Percentiles rank a stretch among this genome's conserved stretches.
Conservation (phyloP, 2,113 vertebrate genomes). For the Australoheros scitulus region DNA sequence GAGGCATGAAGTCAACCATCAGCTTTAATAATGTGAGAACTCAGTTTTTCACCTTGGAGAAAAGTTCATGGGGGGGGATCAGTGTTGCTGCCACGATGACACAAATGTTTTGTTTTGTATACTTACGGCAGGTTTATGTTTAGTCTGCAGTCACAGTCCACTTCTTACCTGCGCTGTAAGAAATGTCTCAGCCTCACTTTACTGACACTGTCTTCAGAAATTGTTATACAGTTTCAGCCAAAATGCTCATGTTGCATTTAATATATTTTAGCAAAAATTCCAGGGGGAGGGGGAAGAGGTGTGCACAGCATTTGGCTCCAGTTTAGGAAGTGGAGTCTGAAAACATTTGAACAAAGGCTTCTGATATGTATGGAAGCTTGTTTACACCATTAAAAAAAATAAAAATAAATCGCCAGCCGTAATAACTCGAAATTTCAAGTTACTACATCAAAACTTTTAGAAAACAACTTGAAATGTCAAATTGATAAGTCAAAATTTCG, state of each 20-base stretch:
- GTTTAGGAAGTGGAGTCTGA: accelerated
- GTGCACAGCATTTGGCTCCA: accelerated
- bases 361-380: too few species aligned
- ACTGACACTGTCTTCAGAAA: background rate
- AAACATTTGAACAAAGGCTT: background rate
- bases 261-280: background rate
- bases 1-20: accelerated
- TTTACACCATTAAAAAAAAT: too few species aligned
- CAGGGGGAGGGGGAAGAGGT: accelerated
- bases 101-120: constrained; percentile 1
- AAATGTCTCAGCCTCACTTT: background rate
- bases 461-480: too few species aligned
- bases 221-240: background rate
- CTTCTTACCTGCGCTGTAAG: constrained; percentile 1
- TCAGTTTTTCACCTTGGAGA: background rate
- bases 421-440: too few species aligned
- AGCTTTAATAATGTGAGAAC: background rate
- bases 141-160: background rate
- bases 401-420: too few species aligned
- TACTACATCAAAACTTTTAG: too few species aligned
- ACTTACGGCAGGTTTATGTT: background rate
- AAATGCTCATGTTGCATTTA: accelerated
- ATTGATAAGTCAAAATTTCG: too few species aligned
- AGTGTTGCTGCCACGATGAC: background rate
- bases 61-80: background rate